A percentile compares a stretch with the other conserved stretches of the same genome.
Evolutionary conservation across 92 coral and sea anemone genomes (phyloP).

Genomic region (Phenganax stokvisi): DNA sequence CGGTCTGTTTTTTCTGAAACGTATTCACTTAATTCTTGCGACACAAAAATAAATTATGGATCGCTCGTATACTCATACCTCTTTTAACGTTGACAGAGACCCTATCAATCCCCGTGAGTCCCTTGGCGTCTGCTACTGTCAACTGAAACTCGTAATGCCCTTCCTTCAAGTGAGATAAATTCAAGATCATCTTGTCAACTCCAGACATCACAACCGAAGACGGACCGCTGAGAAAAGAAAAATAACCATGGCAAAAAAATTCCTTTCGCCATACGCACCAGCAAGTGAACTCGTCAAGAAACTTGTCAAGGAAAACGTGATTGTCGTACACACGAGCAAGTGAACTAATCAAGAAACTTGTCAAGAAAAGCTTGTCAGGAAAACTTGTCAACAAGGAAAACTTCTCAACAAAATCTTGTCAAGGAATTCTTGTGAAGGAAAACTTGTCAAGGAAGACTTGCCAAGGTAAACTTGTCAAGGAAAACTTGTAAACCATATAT

Average conservation of each 20-base stretch:
- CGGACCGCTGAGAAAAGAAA: conserved; percentile 60
- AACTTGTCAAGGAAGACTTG: no score
- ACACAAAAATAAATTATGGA: background rate
- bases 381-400: no score
- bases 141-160: conserved; percentile 86
- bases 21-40: background rate
- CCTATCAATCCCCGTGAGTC: conserved; percentile 72
- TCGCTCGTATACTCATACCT: conserved; percentile 42
- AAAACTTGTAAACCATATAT: conserved; percentile 18
- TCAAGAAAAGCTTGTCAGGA: no score
- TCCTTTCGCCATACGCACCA: background rate
- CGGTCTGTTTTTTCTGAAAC: background rate
- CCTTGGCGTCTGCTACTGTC: conserved; percentile 89
- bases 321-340: no score
- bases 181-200: conserved; percentile 60
- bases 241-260: background rate
- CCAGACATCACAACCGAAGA: conserved; percentile 75
- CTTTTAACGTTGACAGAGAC: conserved; percentile 91
- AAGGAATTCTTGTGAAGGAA: no score
- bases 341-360: no score
- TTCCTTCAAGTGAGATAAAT: conserved; percentile 74
- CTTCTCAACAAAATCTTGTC: no score
- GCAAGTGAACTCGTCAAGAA: no score
- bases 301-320: no score
- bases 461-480: background rate